Percentiles rank a stretch among this genome's conserved stretches.
Evolutionary conservation across 2,797 vertebrate species (phyloP).

Genomic region (Hyperoplus immaculatus): DNA sequence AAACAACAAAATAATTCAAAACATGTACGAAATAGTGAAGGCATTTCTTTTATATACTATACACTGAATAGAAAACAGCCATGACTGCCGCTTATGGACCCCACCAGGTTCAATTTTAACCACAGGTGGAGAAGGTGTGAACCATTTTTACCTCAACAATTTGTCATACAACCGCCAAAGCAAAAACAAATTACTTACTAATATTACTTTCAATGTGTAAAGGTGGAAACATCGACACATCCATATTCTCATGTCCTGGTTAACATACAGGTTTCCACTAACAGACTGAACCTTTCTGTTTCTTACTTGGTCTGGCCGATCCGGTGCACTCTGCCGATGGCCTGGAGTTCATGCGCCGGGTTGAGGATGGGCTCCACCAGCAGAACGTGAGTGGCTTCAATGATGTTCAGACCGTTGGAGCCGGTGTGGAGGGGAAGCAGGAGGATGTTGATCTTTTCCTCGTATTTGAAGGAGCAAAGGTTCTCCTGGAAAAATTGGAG

Average conservation of each 20-base stretch:
- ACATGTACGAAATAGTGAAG: not conserved
- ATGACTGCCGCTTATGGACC: not conserved
- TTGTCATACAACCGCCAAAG: not conserved
- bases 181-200: too few relatives aligned
- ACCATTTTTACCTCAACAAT: too few relatives aligned
- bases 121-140: too few relatives aligned
- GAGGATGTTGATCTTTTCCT: constrained; percentile 97
- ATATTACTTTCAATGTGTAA: not conserved
- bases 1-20: not conserved
- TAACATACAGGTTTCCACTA: not conserved
- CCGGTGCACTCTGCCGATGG: constrained; percentile 97
- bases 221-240: not conserved
- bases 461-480: constrained; percentile 95
- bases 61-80: not conserved
- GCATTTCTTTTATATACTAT: not conserved
- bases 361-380: constrained; percentile 98
- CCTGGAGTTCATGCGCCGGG: constrained; percentile 97
- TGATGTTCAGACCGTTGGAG: constrained; percentile 98
- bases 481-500: constrained; percentile 88
- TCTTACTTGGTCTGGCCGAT: constrained; percentile 98
- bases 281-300: not conserved
- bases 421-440: constrained; percentile 97
- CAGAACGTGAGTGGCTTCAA: constrained; percentile 96
- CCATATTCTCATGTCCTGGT: not conserved
- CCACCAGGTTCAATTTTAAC: too few relatives aligned